Percentiles rank a stretch among this genome's conserved stretches.
Conservation (phyloP, 2,888 invertebrate genomes). For the Digitonthophagus gazella region DNA sequence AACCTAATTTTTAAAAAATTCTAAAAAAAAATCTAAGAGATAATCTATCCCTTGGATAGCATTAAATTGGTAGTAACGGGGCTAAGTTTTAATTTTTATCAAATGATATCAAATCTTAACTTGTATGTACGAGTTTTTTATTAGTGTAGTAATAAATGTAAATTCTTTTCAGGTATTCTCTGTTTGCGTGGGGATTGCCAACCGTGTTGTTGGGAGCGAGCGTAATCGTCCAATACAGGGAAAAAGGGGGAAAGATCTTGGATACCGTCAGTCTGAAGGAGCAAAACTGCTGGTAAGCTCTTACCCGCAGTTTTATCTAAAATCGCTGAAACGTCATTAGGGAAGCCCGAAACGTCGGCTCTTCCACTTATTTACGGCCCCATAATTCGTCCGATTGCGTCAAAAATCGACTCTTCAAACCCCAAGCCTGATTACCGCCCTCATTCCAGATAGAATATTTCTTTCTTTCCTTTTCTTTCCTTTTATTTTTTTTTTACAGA, state of each 20-base stretch:
- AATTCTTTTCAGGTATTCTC: conserved; percentile 53
- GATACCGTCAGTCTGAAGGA: conserved; percentile 52
- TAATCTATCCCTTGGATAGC: too few relatives aligned
- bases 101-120: too few relatives aligned
- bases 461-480: not conserved
- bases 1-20: too few relatives aligned
- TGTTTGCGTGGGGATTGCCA: conserved; percentile 67
- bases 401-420: not conserved
- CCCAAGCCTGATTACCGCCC: not conserved
- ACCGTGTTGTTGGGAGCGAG: conserved; percentile 56
- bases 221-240: conserved; percentile 54
- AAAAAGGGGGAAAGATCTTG: conserved; percentile 52
- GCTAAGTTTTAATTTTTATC: too few relatives aligned
- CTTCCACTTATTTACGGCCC: conserved; percentile 4
- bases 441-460: too few relatives aligned
- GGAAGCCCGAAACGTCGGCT: not conserved
- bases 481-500: not conserved
- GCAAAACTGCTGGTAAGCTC: conserved; percentile 58
- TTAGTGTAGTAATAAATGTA: too few relatives aligned
- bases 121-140: too few relatives aligned
- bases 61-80: too few relatives aligned
- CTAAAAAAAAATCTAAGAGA: too few relatives aligned
- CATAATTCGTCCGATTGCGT: not conserved
- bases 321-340: conserved; percentile 12
- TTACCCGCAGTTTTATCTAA: conserved; percentile 8